phyloP scores from a whole-genome alignment of 2,797 vertebrate genomes.

The Lepidocolaptes lacrymiger region DNA sequence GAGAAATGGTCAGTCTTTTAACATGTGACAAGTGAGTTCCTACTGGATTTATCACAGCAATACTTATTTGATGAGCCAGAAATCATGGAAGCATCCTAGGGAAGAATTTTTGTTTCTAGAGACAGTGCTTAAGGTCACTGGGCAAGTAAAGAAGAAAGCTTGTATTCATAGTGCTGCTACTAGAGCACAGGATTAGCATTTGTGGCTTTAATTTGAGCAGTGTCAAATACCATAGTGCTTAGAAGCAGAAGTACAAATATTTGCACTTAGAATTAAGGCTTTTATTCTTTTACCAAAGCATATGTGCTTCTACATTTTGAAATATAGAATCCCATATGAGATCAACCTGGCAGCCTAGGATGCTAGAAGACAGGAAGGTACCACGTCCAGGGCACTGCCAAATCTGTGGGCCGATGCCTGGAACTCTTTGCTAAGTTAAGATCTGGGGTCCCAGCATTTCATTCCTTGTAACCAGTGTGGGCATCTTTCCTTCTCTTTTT shows the following conservation, averaged over 20 bases:
- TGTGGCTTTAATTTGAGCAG: slow-evolving; percentile 21
- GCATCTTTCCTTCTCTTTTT: background rate
- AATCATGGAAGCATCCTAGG: background rate
- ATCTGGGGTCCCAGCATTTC: background rate
- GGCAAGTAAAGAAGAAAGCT: slow-evolving; percentile 26
- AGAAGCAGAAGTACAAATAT: slow-evolving; percentile 54
- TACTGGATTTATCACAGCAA: slow-evolving; percentile 5
- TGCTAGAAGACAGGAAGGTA: background rate
- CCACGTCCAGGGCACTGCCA: background rate
- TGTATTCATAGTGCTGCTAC: slow-evolving; percentile 1
- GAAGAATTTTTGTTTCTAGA: slow-evolving; percentile 12
- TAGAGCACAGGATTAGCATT: slow-evolving; percentile 24
- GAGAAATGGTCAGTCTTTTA: background rate
- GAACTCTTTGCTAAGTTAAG: background rate
- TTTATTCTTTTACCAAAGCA: background rate
- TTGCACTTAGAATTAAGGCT: slow-evolving; percentile 37
- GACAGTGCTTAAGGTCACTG: slow-evolving; percentile 26
- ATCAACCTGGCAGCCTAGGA: background rate
- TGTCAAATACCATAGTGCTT: slow-evolving; percentile 42
- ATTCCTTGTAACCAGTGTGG: background rate
- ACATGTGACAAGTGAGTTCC: background rate
- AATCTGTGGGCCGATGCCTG: background rate
- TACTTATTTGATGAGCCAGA: background rate
- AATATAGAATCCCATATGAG: background rate
- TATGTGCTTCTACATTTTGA: background rate